Base-by-base conservation (phyloP, 2,888 invertebrate species). In the Meteorus cinctellus region DNA sequence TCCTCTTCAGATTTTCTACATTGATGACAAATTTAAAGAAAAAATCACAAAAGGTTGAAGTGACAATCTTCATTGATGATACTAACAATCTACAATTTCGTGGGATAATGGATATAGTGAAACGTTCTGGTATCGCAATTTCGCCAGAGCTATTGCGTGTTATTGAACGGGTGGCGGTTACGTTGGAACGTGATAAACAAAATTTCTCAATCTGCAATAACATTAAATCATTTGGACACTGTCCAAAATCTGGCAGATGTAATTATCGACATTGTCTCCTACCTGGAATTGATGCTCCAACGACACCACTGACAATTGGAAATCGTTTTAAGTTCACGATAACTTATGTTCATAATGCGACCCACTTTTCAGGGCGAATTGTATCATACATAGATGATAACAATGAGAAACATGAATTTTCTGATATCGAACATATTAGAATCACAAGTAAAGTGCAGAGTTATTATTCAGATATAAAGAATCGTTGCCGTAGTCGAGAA, bases 1-100 rank as follows among this genome's bases (percentile, higher is more conserved):
- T 96, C 86, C 92, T 93, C 65, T 93, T 92, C 83, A 90, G 96
- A 77, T 95, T 95, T 84, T 92, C 93, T 0, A 92, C 93, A 29
- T 89, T 95, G 60, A 91, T 93, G 75, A 92, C 94, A 79, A 92
- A 93, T 84, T 94, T 93, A 60, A 77, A 81, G 77, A 79, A 81
- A 80, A 89, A 88, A 84, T 73, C 71, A 29, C 66, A 74, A 14
- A 82, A 84, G 41, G 85, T 90, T 90, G 59, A 90, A 89, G 88
- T 91, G 87, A 81, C 90, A 77, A 91, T 94, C 68, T 87, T 94
- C 0, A 82, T 94, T 0, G 94, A 94, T 80, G 92, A 93, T 77
- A 89, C 85, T 0, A 93, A 93, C 80, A 90, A 91, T 12, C 88
- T 91, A 66, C 93, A 94, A 81, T 87, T 94, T 70, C 92, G 93